Base-by-base conservation (phyloP, 2,888 invertebrate species). In the Sminthurinus aureus region DNA sequence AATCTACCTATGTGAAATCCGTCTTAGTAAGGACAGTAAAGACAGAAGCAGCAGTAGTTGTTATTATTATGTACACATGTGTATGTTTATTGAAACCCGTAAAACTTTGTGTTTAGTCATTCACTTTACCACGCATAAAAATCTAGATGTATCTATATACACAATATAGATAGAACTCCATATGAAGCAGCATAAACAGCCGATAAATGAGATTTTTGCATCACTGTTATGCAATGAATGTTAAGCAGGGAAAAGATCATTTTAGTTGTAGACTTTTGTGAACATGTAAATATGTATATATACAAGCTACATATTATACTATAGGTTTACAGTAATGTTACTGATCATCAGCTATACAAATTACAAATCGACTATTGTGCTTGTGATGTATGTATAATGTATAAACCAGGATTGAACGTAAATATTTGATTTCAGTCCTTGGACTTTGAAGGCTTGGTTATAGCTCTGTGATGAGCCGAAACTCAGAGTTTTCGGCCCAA, bases 391-490 rank as follows among this genome's bases (percentile, higher is more conserved):
- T 12, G n/a, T 69, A 69, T n/a, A 22, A n/a, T 64, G 8, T n/a
- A 64, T 64, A 22, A 3, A 69, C 11, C n/a, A 22, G 69, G 9
- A 69, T n/a, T 69, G 69, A 20, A 69, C 22, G 69, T 69, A 69
- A 69, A 69, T 69, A 69, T 69, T 69, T 69, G 69, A 69, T 69
- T 69, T 69, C n/a, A n/a, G 69, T 69, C 69, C 69, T 69, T 69
- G 69, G 69, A 69, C n/a, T 69, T 69, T 69, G 69, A 69, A 69
- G 69, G 69, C 38, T 38, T 38, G 38, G 38, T 38, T 38, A n/a
- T n/a, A 38, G 6, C 38, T 69, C 20, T 69, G 13, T 58, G 58
- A 58, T 58, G 58, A 58, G 58, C 58, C 58, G 58, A 38, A 38
- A 18, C 58, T 58, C 58, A 4, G 38, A 38, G 38, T 38, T 38